Evolutionary conservation across 2,113 vertebrate species (phyloP), one percentile per base, ranked within the genome.

Genomic region (Casuarius casuarius): DNA sequence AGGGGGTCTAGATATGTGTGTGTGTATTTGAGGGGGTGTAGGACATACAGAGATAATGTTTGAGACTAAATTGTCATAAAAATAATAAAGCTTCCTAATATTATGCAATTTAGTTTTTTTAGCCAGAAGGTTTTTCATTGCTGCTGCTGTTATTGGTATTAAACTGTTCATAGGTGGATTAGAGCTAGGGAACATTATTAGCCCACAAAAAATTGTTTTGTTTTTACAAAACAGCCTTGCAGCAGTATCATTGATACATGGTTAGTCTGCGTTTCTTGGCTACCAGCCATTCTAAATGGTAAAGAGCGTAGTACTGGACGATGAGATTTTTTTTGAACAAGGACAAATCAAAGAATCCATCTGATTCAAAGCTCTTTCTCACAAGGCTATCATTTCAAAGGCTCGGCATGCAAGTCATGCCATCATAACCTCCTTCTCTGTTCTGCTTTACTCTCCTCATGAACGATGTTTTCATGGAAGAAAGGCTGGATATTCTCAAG

Each of bases 341-440:
- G 8, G 12, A 67, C 71, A 93, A 96, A 82, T 94, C 81, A 94
- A 94, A 92, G 66, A 91, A 89, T 84, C 20, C 70, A 86, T 90
- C 89, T 87, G 78, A 90, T 90, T 93, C 31, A 63, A 90, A 90
- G 91, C 91, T 88, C 56, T 94, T 94, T 97, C 97, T 96, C 87
- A 87, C 7, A 26, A 67, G 58, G 38, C 49, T 97, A 21, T 58
- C 17, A 7, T 96, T 95, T 95, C 92, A 97, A 97, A 95, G 35
- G 65, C 84, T 96, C 13, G 62, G 67, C 74, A 49, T 46, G 63
- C 38, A 58, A 68, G 48, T 92, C 93, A 81, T 85, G 65, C 75
- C 86, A 84, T 81, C 42, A 26, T 85, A 89, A 81, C 81, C 89
- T 89, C 63, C 54, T 59, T 35, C 77, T 94, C 75, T 77, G 62